Evolutionary conservation across 2,113 vertebrate species (phyloP).

Genomic region (Climacteris rufus): DNA sequence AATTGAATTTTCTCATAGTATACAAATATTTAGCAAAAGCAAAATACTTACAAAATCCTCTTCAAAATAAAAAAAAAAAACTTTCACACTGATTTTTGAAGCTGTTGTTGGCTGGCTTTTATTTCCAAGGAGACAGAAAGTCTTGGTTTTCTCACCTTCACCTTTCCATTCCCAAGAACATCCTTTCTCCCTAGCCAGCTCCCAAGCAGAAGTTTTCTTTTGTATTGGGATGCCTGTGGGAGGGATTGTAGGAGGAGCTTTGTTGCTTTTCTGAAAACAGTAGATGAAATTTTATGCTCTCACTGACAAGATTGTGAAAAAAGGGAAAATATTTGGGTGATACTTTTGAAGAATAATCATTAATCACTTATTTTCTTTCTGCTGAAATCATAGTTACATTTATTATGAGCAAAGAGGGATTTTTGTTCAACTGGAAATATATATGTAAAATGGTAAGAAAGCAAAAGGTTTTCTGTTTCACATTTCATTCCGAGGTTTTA

Average conservation of each 20-base stretch:
- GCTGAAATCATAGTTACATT: conserved; percentile 26
- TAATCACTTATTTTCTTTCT: conserved; percentile 38
- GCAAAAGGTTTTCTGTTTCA: background rate
- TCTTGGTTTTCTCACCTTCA: background rate
- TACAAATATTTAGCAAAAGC: background rate
- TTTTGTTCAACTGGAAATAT: background rate
- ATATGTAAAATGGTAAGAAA: background rate
- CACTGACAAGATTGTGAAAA: conserved; percentile 38
- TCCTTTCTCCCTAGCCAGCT: background rate
- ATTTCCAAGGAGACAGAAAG: background rate
- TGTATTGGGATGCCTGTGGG: conserved; percentile 25
- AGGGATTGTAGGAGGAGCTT: conserved; percentile 47
- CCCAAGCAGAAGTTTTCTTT: conserved; percentile 6
- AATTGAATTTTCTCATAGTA: background rate
- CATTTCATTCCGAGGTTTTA: background rate
- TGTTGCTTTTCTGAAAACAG: background rate
- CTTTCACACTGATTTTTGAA: background rate
- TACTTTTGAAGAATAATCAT: conserved; percentile 34
- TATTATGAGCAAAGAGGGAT: conserved; percentile 34
- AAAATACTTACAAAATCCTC: conserved; percentile 23
- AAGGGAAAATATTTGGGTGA: conserved; percentile 2
- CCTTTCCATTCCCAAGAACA: background rate
- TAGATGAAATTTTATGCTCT: conserved; percentile 47
- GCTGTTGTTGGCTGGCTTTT: background rate
- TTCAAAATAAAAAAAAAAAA: background rate